Evolutionary conservation across 2,797 vertebrate genomes (phyloP).

Genomic region (Mus minutoides): DNA sequence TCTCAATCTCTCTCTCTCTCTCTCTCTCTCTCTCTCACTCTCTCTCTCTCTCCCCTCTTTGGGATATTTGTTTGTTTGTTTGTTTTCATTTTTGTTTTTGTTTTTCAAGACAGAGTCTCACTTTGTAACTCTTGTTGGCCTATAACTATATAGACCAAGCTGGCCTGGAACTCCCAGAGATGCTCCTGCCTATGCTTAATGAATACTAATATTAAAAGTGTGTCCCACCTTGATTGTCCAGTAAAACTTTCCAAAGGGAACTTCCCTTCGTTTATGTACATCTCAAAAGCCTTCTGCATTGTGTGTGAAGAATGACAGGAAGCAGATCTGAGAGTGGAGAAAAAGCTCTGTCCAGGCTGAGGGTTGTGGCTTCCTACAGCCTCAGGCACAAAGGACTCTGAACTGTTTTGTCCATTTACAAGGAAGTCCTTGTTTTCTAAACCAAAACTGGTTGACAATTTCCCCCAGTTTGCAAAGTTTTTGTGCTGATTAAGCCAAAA

Average conservation of each 20-base stretch:
- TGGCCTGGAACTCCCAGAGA: neutral
- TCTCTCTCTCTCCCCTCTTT: neutral
- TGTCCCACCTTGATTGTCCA: no score
- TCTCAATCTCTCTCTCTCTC: no score
- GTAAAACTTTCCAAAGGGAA: neutral
- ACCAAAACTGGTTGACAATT: neutral
- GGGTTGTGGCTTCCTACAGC: no score
- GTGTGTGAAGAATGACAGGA: neutral
- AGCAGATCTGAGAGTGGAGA: neutral
- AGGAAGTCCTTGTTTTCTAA: neutral
- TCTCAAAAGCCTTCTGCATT: neutral
- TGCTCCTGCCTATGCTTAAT: neutral
- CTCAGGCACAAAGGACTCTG: neutral
- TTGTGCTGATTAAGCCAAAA: conserved; percentile 44
- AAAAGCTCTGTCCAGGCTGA: neutral
- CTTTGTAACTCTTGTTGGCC: neutral
- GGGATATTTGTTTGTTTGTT: neutral
- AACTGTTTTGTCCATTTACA: neutral
- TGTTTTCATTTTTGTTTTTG: no score
- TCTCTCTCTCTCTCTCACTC: no score
- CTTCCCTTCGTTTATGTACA: neutral
- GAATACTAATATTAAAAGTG: neutral
- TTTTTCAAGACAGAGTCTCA: neutral
- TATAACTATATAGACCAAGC: neutral
- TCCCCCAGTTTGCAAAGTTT: conserved; percentile 58